Conservation (phyloP, 2,113 vertebrate species). For the Glaucidium brasilianum region DNA sequence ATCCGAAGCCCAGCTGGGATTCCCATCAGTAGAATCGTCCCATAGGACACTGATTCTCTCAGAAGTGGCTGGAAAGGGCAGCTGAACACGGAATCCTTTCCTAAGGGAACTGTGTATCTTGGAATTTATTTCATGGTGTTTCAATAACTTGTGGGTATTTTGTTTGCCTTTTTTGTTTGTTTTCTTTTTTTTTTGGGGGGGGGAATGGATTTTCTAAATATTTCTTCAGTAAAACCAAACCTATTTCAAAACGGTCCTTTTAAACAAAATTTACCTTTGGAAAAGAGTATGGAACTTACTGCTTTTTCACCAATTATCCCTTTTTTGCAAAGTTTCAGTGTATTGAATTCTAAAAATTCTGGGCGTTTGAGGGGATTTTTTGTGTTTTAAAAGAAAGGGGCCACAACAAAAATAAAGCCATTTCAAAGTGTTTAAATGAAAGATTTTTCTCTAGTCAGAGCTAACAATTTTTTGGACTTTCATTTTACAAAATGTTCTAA, state of each 20-base stretch:
- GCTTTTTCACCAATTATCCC: background rate
- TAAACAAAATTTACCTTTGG: background rate
- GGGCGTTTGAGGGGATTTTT: fast-evolving
- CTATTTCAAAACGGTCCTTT: background rate
- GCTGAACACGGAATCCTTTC: background rate
- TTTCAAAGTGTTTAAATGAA: background rate
- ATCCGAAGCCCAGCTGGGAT: background rate
- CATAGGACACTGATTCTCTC: background rate
- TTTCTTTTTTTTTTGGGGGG: too few species aligned
- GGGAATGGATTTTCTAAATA: background rate
- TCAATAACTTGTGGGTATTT: background rate
- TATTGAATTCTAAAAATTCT: background rate
- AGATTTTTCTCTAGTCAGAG: background rate
- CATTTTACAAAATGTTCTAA: background rate
- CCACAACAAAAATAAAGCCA: background rate
- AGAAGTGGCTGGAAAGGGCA: background rate
- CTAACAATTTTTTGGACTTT: background rate
- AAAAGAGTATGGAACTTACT: background rate
- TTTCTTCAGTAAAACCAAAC: background rate
- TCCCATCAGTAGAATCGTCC: background rate
- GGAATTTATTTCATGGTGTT: background rate
- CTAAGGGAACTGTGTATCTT: background rate
- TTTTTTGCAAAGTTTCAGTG: background rate
- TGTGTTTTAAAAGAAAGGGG: background rate
- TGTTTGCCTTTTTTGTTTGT: background rate